Percentiles rank a stretch among this genome's conserved stretches.
These are phyloP conservation scores for Dinomys branickii DNA, from an alignment of 2,113 vertebrate genomes.

Conservation along the genomic window DNA sequence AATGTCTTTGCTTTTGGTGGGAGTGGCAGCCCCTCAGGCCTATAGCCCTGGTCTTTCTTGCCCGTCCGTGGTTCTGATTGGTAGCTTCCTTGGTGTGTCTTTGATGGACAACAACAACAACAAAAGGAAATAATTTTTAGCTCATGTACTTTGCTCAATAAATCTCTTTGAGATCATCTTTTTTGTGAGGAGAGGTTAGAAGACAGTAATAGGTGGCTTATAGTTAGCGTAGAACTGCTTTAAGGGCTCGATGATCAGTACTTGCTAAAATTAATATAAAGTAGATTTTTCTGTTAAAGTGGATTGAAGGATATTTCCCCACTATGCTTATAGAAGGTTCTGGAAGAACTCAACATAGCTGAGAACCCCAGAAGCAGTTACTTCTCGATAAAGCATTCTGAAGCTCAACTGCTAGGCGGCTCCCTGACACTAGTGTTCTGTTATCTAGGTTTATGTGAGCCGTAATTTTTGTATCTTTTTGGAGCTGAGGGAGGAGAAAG, in stretches of 20 bases:
- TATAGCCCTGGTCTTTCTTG: background rate
- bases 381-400: background rate
- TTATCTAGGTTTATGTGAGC: background rate
- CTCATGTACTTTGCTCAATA: background rate
- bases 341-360: background rate
- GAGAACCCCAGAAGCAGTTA: background rate
- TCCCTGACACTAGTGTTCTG: background rate
- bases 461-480: background rate
- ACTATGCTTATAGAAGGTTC: background rate
- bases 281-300: background rate
- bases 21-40: background rate
- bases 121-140: background rate
- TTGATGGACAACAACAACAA: background rate
- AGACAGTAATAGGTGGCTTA: background rate
- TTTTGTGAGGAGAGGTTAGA: background rate
- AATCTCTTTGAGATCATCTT: background rate
- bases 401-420: background rate
- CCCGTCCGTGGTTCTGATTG: background rate
- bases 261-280: background rate
- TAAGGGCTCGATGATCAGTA: background rate
- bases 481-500: background rate
- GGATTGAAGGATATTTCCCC: background rate
- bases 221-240: background rate
- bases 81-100: background rate
- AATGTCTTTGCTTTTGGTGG: background rate